Base-by-base conservation (phyloP, 2,888 invertebrate genomes). In the Drosophila nr. medialis region DNA sequence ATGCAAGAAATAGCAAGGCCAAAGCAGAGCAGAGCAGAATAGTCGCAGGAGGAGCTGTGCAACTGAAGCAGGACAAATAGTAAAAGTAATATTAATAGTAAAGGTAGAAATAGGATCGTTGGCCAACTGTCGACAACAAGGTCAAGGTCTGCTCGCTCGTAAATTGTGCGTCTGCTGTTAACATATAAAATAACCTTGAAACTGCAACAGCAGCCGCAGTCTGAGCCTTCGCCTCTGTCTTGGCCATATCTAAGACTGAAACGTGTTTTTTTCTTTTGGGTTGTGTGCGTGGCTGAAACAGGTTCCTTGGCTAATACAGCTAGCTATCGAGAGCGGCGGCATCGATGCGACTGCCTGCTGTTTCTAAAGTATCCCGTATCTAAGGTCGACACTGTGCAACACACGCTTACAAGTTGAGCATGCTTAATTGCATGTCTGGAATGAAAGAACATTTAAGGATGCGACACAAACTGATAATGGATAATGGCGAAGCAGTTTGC, bases 1-100 rank as follows among this genome's bases (percentile, higher is more conserved):
- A 87, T 87, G 90, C 90, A 87, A 87, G 90, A 72, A 74, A 78
- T 30, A 72, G 80, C 70, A 50, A 50, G 55, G 40, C 71, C 60
- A 56, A 10, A n/a, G n/a, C 24, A n/a, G 54, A 40, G 40, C 36
- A 55, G 56, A 60, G 66, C 13, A 21, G 21, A 21, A 21, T 42
- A 21, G 40, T 42, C n/a, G 15, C 21, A 38, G 18, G 7, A 55
- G 54, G 24, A 54, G 36, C 54, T 54, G 45, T 45, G 45, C 36
- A 54, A 29, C n/a, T n/a, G 13, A 55, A 27, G n/a, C 38, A n/a
- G 38, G 27, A 54, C 18, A 27, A 27, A 36, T 18, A 54, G 15
- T 53, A 24, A 34, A 34, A 34, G 27, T 21, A 32, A 32, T 32
- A 51, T n/a, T 30, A 30, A 15, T 4, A 27, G n/a, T 13, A n/a